Conservation (phyloP, 2,113 vertebrate species). For the Neotragus moschatus region DNA sequence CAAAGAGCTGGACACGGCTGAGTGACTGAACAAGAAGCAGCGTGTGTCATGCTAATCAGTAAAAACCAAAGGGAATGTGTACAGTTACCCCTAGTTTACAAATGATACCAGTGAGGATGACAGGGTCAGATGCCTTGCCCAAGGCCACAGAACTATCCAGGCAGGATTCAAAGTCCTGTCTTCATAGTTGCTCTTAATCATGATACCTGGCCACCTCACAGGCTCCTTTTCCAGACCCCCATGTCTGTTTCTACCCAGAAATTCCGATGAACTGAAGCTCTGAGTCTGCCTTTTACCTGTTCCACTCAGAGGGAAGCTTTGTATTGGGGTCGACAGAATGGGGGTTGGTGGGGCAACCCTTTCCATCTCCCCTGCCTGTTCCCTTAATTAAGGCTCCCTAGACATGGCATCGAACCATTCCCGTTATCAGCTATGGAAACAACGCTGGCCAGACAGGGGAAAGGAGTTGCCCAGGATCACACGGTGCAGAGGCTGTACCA, state of each 20-base stretch:
- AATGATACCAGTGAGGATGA: neutral
- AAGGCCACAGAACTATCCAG: neutral
- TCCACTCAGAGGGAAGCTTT: neutral
- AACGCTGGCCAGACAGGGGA: neutral
- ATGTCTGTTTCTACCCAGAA: neutral
- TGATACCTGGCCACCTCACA: neutral
- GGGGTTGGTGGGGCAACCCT: neutral
- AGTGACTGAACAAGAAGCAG: neutral
- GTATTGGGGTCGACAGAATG: neutral
- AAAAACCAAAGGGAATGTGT: neutral
- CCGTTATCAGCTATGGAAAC: neutral
- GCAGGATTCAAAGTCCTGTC: neutral
- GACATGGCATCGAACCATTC: neutral
- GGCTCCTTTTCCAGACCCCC: neutral
- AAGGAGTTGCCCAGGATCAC: neutral
- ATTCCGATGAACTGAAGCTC: neutral
- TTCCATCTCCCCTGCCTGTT: neutral
- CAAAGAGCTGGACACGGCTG: neutral
- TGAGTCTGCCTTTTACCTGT: neutral
- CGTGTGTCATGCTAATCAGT: neutral
- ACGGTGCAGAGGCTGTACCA: neutral
- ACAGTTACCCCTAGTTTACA: neutral
- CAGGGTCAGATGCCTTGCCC: neutral
- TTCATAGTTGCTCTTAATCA: neutral
- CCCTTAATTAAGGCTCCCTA: neutral